These are phyloP conservation scores for Enteromius mattozi DNA, from an alignment of 2,797 vertebrate genomes.

Conservation along the genomic window DNA sequence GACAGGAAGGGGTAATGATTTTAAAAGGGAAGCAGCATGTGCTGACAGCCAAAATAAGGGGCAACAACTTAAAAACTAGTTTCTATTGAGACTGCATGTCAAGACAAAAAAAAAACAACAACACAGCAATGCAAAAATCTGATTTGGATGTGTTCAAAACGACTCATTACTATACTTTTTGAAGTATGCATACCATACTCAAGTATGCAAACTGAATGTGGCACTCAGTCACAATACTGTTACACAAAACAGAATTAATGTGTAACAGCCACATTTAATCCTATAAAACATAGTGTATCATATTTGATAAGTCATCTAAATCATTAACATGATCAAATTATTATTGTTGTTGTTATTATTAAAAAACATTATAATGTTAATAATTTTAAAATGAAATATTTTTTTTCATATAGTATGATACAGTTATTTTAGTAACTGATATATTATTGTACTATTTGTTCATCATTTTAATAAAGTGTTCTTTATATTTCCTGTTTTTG, in stretches of 20 bases:
- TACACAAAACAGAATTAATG: not conserved
- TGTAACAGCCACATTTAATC: not conserved
- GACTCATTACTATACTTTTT: not conserved
- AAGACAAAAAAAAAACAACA: not conserved
- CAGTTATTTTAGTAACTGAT: no score
- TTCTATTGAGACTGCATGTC: not conserved
- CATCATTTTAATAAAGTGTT: no score
- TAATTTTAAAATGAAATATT: not conserved
- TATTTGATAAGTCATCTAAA: not conserved
- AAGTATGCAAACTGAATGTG: not conserved
- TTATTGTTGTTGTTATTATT: not conserved
- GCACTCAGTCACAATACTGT: no score
- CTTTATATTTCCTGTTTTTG: no score
- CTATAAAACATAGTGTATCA: not conserved
- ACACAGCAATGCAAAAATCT: not conserved
- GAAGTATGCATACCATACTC: not conserved
- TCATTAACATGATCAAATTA: not conserved
- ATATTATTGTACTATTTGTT: no score
- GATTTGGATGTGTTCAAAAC: not conserved
- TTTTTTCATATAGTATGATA: no score
- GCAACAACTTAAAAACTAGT: not conserved
- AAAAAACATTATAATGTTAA: not conserved
- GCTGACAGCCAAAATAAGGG: not conserved
- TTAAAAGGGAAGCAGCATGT: not conserved
- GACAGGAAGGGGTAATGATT: constrained; percentile 12